These are phyloP conservation scores for Carlito syrichta DNA, from an alignment of 2,113 vertebrate genomes.

Conservation along the genomic window DNA sequence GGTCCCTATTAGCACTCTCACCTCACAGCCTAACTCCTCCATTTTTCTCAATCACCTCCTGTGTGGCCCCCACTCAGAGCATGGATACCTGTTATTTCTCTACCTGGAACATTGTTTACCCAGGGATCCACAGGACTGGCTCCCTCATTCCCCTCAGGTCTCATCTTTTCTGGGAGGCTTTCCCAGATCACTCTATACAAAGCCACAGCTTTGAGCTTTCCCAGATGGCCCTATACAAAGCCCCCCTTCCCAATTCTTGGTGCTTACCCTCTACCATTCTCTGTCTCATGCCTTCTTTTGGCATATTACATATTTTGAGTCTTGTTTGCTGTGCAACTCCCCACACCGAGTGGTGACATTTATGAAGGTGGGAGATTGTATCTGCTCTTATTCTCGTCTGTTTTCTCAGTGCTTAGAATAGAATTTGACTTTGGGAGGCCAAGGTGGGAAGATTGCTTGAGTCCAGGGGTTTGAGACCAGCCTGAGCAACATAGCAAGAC, in stretches of 20 bases:
- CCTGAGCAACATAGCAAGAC: no score
- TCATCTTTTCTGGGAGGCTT: neutral
- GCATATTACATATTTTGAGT: no score
- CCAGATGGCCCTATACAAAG: no score
- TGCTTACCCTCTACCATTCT: fast-evolving
- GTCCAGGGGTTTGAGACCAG: no score
- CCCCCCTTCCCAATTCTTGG: no score
- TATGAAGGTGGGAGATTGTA: neutral
- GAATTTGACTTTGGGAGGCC: no score
- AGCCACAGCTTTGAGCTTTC: fast-evolving
- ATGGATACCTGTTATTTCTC: neutral
- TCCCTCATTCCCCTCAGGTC: neutral
- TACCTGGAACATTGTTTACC: neutral
- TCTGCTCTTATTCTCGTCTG: no score
- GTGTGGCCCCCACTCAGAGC: neutral
- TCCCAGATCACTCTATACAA: no score
- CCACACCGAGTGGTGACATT: neutral
- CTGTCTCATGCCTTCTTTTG: neutral
- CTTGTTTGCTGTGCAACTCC: neutral
- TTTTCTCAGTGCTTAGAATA: no score
- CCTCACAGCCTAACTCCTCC: neutral
- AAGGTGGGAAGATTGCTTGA: no score
- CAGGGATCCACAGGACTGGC: no score
- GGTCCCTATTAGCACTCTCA: fast-evolving
- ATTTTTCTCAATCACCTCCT: neutral